Percentiles rank a stretch among this genome's conserved stretches.
Evolutionary conservation across 1,140 invertebrate species (phyloP).

Genomic region (Portunus trituberculatus): DNA sequence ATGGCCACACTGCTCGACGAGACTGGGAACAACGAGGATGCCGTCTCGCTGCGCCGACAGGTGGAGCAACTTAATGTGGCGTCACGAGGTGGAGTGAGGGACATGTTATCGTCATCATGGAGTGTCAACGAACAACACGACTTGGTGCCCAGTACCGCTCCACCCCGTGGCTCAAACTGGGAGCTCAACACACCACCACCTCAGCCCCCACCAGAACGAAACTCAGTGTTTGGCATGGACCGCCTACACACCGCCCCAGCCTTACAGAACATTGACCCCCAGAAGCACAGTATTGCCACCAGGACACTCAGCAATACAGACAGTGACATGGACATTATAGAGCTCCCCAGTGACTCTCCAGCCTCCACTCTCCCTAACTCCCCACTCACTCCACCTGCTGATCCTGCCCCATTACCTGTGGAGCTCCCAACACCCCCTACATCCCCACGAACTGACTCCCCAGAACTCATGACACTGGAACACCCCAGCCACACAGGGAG

Average conservation of each 20-base stretch:
- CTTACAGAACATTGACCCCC: neutral
- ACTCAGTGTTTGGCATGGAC: constrained; percentile 36
- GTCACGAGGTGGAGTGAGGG: constrained; percentile 65
- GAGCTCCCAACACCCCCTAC: neutral
- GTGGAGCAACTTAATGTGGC: constrained; percentile 67
- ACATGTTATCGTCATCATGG: constrained; percentile 63
- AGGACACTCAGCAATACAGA: neutral
- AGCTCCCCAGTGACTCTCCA: neutral
- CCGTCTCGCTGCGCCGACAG: constrained; percentile 3
- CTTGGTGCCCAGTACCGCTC: constrained; percentile 30
- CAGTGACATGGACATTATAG: neutral
- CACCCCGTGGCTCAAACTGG: constrained; percentile 70
- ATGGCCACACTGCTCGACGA: constrained; percentile 85
- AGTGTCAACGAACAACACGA: constrained; percentile 53
- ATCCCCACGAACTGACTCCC: neutral
- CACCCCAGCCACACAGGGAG: neutral
- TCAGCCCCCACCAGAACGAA: neutral
- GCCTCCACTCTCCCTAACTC: neutral
- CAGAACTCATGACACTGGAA: neutral
- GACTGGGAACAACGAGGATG: constrained; percentile 61
- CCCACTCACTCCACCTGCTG: neutral
- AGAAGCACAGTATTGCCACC: neutral
- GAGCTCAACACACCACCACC: constrained; percentile 52
- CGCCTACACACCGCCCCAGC: neutral
- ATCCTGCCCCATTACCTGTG: neutral